Evolutionary conservation across 2,888 invertebrate species (phyloP).

Genomic region (Limnephilus lunatus): DNA sequence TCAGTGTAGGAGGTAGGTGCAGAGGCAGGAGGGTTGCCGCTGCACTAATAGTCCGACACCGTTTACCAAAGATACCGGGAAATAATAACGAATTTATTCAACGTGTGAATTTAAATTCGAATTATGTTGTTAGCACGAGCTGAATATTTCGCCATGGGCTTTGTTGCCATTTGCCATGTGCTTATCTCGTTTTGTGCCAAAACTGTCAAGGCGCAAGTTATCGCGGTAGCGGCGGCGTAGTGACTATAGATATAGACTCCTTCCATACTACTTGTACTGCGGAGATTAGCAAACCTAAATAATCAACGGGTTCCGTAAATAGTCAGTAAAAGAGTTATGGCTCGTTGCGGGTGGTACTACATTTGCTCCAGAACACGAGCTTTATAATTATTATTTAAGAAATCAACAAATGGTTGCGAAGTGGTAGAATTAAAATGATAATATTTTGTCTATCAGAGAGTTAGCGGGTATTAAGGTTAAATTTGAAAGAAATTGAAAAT

Average conservation of each 20-base stretch:
- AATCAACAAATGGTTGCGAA: background rate
- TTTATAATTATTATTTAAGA: background rate
- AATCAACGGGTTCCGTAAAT: constrained; percentile 24
- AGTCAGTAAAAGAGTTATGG: background rate
- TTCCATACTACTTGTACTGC: constrained; percentile 10
- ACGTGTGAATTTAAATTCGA: constrained; percentile 63
- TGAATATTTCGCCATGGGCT: constrained; percentile 47
- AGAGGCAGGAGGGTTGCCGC: constrained; percentile 9
- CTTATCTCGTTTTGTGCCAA: constrained; percentile 60
- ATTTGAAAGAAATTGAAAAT: background rate
- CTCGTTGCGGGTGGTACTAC: background rate
- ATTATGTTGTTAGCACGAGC: constrained; percentile 63
- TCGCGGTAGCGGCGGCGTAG: constrained; percentile 30
- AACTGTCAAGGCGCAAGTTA: constrained; percentile 60
- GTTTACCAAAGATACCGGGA: constrained; percentile 9
- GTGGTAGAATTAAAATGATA: background rate
- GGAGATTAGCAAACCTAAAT: constrained; percentile 52
- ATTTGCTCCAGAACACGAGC: background rate
- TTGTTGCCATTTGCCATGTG: constrained; percentile 53
- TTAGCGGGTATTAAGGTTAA: background rate
- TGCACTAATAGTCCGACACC: constrained; percentile 12
- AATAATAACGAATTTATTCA: constrained; percentile 29
- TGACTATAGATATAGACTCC: too few species aligned
- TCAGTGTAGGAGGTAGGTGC: constrained; percentile 21
- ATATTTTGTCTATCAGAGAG: background rate